Evolutionary conservation across 2,113 vertebrate species (phyloP).

Genomic region (Labrus mixtus): DNA sequence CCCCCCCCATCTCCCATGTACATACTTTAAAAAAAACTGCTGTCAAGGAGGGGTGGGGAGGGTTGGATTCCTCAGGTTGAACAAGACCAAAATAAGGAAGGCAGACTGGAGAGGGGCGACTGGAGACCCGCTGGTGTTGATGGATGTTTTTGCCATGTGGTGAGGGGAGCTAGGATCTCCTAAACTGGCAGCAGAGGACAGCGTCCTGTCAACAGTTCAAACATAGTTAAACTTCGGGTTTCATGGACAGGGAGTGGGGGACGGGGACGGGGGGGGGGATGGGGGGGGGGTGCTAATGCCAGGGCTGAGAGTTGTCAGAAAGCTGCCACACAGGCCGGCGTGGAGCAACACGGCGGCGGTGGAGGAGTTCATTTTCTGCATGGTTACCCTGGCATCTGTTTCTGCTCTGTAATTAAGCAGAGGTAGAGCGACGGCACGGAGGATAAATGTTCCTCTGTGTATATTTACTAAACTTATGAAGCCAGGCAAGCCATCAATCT

Average conservation of each 20-base stretch:
- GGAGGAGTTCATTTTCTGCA: constrained; percentile 81
- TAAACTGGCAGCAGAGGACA: constrained; percentile 50
- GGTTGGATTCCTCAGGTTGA: constrained; percentile 66
- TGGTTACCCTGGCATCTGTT: constrained; percentile 83
- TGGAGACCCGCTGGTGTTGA: constrained; percentile 65
- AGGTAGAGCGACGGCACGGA: constrained; percentile 65
- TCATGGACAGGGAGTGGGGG: constrained; percentile 6
- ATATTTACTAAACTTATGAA: constrained; percentile 68
- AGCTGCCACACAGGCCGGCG: constrained; percentile 60
- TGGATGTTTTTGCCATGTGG: constrained; percentile 71
- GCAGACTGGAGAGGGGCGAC: constrained; percentile 16
- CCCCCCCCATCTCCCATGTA: neutral
- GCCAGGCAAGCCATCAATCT: constrained; percentile 56
- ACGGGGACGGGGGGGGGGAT: constrained; percentile 1
- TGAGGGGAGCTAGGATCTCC: constrained; percentile 33
- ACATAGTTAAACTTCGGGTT: constrained; percentile 48
- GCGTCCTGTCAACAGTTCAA: constrained; percentile 66
- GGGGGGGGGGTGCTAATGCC: constrained; percentile 34
- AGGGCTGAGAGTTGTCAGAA: constrained; percentile 60
- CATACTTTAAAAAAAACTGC: constrained; percentile 52
- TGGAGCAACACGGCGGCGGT: constrained; percentile 55
- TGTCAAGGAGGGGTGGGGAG: constrained; percentile 1
- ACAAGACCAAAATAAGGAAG: constrained; percentile 69
- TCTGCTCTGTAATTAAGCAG: constrained; percentile 71
- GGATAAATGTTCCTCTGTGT: constrained; percentile 68